Conservation (phyloP, 23 tunicate species). For the Ciona savignyi region DNA sequence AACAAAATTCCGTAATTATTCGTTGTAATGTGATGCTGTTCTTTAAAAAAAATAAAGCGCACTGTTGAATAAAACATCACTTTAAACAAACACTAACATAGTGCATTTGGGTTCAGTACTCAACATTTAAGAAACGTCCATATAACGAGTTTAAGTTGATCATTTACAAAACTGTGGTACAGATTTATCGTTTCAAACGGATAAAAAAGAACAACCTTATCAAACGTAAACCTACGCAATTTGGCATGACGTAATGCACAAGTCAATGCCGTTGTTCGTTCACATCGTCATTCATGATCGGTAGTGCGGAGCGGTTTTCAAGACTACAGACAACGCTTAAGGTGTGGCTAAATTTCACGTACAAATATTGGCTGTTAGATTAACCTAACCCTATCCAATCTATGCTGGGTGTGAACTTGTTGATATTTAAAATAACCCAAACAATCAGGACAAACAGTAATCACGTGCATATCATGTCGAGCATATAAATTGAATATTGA, state of each 20-base stretch:
- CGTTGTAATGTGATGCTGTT: too few relatives aligned
- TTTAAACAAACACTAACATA: not conserved
- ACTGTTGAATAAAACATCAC: not conserved
- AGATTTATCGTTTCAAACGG: too few relatives aligned
- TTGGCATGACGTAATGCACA: not conserved
- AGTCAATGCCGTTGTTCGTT: not conserved
- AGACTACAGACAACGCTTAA: not conserved
- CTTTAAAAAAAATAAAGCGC: too few relatives aligned
- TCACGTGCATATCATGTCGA: too few relatives aligned
- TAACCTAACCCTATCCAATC: too few relatives aligned
- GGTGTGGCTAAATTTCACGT: not conserved
- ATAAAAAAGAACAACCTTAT: not conserved
- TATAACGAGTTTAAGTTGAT: too few relatives aligned
- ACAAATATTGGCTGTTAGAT: too few relatives aligned
- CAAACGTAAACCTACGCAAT: not conserved
- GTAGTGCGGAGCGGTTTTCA: not conserved
- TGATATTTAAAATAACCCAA: not conserved
- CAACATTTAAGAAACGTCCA: too few relatives aligned
- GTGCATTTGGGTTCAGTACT: too few relatives aligned
- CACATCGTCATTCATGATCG: not conserved
- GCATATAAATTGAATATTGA: too few relatives aligned
- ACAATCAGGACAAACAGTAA: too few relatives aligned
- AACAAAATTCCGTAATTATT: too few relatives aligned
- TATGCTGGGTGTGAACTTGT: not conserved
- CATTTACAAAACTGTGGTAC: not conserved